Evolutionary conservation across 2,113 vertebrate species (phyloP).

Genomic region (Elanoides forficatus): DNA sequence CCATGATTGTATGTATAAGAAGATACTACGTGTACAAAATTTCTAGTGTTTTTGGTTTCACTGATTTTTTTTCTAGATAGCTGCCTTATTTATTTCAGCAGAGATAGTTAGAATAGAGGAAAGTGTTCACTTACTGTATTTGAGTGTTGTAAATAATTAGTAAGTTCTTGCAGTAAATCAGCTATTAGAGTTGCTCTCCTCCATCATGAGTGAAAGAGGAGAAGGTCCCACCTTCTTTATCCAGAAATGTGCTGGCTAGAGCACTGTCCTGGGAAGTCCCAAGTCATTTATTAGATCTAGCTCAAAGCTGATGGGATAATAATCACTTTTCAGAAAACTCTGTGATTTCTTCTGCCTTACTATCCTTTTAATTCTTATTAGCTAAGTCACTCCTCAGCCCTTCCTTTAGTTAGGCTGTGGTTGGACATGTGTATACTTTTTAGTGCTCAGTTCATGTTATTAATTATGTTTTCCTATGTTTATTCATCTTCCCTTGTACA

Average conservation of each 20-base stretch:
- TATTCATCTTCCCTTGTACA: neutral
- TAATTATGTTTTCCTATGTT: neutral
- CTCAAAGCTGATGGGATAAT: neutral
- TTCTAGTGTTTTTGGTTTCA: neutral
- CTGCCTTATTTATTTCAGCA: neutral
- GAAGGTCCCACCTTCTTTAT: neutral
- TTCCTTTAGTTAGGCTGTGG: neutral
- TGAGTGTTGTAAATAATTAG: neutral
- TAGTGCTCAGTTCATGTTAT: neutral
- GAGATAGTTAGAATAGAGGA: neutral
- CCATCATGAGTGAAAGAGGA: neutral
- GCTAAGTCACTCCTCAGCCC: neutral
- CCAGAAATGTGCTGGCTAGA: neutral
- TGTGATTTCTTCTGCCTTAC: neutral
- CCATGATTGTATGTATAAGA: neutral
- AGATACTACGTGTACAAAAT: neutral
- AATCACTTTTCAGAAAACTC: neutral
- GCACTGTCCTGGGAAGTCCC: neutral
- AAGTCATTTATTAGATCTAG: neutral
- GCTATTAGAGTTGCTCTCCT: neutral
- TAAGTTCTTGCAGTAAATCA: neutral
- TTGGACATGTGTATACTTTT: neutral
- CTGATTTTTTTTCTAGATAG: neutral
- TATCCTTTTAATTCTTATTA: neutral
- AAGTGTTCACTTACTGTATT: neutral